A percentile compares a stretch with the other conserved stretches of the same genome.
Evolutionary conservation across 2,113 vertebrate species (phyloP).

Genomic region (Anser brachyrhynchus): DNA sequence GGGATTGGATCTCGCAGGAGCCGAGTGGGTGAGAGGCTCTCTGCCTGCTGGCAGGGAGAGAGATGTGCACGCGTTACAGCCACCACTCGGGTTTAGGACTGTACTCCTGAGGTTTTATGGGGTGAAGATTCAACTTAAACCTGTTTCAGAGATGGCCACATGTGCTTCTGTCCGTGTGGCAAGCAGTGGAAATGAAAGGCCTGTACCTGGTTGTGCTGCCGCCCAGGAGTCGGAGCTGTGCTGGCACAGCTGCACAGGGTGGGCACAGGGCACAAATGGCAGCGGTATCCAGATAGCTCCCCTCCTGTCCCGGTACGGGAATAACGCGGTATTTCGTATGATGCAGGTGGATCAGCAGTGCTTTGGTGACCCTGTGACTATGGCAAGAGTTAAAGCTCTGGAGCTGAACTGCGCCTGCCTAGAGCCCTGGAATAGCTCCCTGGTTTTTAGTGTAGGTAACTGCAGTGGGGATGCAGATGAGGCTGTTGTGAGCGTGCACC

Average conservation of each 20-base stretch:
- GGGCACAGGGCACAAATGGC: background rate
- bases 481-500: background rate
- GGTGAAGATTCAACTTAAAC: background rate
- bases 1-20: slow-evolving; percentile 8
- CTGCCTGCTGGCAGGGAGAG: slow-evolving; percentile 1
- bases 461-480: background rate
- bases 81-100: background rate
- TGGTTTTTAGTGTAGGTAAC: background rate
- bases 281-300: background rate
- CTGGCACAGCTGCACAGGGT: background rate
- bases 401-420: background rate
- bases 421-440: background rate
- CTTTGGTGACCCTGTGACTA: background rate
- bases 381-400: background rate
- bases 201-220: background rate
- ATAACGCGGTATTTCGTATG: background rate
- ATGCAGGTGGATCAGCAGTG: background rate
- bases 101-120: background rate
- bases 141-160: rapidly evolving
- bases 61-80: background rate
- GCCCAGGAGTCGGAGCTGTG: background rate
- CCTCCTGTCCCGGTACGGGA: background rate
- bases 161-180: background rate
- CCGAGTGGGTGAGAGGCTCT: slow-evolving; percentile 49
- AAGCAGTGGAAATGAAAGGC: background rate